Percentiles rank a stretch among this genome's conserved stretches.
phyloP scores from a whole-genome alignment of 2,113 vertebrate genomes.

The Plecotus auritus region DNA sequence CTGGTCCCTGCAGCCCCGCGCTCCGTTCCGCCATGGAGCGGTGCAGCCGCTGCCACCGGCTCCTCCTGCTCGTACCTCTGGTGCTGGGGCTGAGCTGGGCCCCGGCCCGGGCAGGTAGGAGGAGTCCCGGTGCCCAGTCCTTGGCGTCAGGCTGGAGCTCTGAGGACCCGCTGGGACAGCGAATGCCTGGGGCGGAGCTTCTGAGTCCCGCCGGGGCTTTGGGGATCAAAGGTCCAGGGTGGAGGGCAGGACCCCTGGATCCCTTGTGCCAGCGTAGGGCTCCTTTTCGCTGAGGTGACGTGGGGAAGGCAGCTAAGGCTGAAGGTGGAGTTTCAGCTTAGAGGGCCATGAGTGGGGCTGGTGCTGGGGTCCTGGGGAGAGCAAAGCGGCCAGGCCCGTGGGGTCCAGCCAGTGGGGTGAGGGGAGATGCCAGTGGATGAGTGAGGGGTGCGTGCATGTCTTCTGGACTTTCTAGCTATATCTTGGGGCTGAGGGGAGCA shows the following conservation, averaged over 20 bases:
- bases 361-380: not conserved
- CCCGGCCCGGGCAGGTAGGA: constrained; percentile 65
- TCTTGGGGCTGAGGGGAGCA: not conserved
- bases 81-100: constrained; percentile 56
- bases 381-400: not conserved
- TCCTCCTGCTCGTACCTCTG: constrained; percentile 59
- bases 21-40: constrained; percentile 53
- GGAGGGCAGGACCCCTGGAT: not conserved
- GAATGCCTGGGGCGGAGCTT: not conserved
- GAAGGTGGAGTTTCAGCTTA: not conserved
- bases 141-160: not conserved
- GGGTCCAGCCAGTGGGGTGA: not conserved
- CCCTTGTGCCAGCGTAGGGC: not conserved
- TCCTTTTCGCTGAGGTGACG: not conserved
- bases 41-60: constrained; percentile 50
- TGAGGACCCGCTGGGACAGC: not conserved
- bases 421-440: not conserved
- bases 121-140: not conserved
- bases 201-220: not conserved
- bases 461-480: not conserved
- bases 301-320: not conserved
- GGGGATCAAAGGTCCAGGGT: not conserved
- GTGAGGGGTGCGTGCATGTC: not conserved
- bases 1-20: not conserved
- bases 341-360: not conserved